Evolutionary conservation across 2,113 vertebrate species (phyloP).

Genomic region (Chitala chitala): DNA sequence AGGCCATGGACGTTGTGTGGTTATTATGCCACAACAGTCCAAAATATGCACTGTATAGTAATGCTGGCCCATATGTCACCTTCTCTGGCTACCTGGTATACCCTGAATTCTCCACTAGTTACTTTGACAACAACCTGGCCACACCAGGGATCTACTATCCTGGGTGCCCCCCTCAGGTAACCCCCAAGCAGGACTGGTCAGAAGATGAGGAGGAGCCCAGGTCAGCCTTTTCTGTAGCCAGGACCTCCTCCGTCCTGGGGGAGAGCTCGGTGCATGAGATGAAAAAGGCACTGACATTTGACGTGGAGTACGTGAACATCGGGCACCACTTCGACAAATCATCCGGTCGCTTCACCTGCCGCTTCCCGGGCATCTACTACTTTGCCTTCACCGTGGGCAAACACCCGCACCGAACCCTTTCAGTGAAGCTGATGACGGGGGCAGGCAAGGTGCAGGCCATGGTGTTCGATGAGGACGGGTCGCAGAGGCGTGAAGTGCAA

Average conservation of each 20-base stretch:
- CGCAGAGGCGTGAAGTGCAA: slow-evolving; percentile 65
- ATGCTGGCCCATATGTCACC: slow-evolving; percentile 62
- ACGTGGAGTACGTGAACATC: slow-evolving; percentile 69
- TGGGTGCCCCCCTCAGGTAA: slow-evolving; percentile 44
- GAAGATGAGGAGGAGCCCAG: slow-evolving; percentile 37
- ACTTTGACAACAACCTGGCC: slow-evolving; percentile 56
- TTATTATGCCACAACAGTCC: slow-evolving; percentile 57
- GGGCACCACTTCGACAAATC: slow-evolving; percentile 65
- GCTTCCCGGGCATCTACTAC: slow-evolving; percentile 60
- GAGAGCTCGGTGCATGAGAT: slow-evolving; percentile 38
- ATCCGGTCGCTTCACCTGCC: slow-evolving; percentile 62
- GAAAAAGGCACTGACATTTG: slow-evolving; percentile 59
- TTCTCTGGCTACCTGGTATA: slow-evolving; percentile 70
- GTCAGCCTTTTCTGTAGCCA: slow-evolving; percentile 69
- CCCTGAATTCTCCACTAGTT: slow-evolving; percentile 40
- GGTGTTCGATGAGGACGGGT: slow-evolving; percentile 69
- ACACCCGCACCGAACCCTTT: slow-evolving; percentile 61
- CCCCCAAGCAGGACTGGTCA: slow-evolving; percentile 24
- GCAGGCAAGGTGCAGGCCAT: slow-evolving; percentile 64
- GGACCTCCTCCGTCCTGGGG: slow-evolving; percentile 57
- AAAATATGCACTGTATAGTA: slow-evolving; percentile 67
- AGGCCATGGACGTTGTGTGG: slow-evolving; percentile 62
- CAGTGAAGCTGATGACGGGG: slow-evolving; percentile 69
- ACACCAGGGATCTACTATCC: slow-evolving; percentile 33
- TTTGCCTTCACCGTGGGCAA: slow-evolving; percentile 71